phyloP scores from a whole-genome alignment of 2,888 invertebrate genomes.

The Euplagia quadripunctaria region DNA sequence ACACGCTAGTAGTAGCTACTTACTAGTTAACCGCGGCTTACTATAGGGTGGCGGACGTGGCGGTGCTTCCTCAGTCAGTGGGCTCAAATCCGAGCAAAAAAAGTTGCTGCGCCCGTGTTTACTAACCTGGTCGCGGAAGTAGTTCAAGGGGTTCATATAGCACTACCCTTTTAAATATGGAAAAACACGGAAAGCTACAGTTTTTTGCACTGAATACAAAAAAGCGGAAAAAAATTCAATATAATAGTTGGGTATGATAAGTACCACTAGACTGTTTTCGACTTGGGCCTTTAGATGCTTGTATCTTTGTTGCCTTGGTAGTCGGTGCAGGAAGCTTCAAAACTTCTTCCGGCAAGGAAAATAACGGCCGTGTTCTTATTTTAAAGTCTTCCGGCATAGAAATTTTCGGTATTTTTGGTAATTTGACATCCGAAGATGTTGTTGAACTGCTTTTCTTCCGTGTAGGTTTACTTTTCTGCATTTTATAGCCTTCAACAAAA shows the following conservation, averaged over 20 bases:
- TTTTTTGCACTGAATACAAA: not conserved
- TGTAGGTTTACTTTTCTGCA: constrained; percentile 67
- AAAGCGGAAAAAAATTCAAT: not conserved
- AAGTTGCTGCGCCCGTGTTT: too few relatives aligned
- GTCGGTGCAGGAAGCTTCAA: constrained; percentile 78
- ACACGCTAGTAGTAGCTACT: too few relatives aligned
- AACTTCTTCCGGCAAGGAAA: constrained; percentile 89
- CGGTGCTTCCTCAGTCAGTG: not conserved
- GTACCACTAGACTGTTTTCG: constrained; percentile 74
- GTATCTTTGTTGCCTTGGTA: constrained; percentile 51
- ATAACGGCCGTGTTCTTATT: constrained; percentile 86
- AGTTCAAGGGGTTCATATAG: not conserved
- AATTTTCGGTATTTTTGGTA: constrained; percentile 86
- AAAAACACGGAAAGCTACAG: too few relatives aligned
- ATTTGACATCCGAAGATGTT: constrained; percentile 81
- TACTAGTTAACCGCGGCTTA: too few relatives aligned
- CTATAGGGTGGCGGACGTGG: too few relatives aligned
- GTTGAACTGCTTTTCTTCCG: constrained; percentile 78
- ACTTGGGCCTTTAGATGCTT: constrained; percentile 59
- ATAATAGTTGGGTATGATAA: constrained; percentile 1
- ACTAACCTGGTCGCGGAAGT: not conserved
- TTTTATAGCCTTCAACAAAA: constrained; percentile 4
- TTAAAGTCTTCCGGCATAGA: constrained; percentile 87
- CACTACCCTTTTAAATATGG: too few relatives aligned
- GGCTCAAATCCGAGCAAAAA: not conserved